Evolutionary conservation across 1,140 invertebrate genomes (phyloP).

Genomic region (Pseudomyrmex concolor): DNA sequence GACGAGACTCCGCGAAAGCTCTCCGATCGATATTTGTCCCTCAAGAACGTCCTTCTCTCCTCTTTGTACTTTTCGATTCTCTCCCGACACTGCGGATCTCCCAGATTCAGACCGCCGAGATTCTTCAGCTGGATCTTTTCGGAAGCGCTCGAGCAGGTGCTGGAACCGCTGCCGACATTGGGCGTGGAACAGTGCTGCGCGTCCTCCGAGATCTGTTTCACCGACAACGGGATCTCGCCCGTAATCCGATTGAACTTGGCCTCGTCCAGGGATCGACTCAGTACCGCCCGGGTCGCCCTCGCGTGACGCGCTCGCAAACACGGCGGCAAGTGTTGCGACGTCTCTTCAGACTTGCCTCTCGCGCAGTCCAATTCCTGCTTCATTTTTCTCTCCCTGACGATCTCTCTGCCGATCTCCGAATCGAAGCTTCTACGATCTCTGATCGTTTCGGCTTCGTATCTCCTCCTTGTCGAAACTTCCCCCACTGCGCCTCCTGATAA

Average conservation of each 20-base stretch:
- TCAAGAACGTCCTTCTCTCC: conserved; percentile 92
- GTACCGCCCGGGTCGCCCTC: conserved; percentile 86
- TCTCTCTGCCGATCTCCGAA: conserved; percentile 86
- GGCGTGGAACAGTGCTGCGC: conserved; percentile 81
- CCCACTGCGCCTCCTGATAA: conserved; percentile 77
- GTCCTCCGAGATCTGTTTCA: conserved; percentile 76
- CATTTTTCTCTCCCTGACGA: conserved; percentile 85
- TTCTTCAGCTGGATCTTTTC: conserved; percentile 75
- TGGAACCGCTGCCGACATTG: conserved; percentile 76
- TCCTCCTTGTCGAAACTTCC: conserved; percentile 46
- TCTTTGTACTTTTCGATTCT: conserved; percentile 96
- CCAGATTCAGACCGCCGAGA: conserved; percentile 84
- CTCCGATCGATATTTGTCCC: conserved; percentile 94
- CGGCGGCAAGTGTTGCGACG: conserved; percentile 83
- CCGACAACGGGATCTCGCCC: conserved; percentile 77
- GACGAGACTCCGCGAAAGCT: conserved; percentile 88
- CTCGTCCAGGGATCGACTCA: conserved; percentile 90
- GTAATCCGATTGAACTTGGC: conserved; percentile 85
- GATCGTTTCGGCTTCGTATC: conserved; percentile 75
- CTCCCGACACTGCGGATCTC: conserved; percentile 88
- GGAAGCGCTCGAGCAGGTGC: conserved; percentile 58
- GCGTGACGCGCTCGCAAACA: conserved; percentile 85
- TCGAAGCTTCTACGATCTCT: conserved; percentile 84
- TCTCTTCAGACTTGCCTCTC: conserved; percentile 77
- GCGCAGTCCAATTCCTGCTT: conserved; percentile 84